Conservation (phyloP, 2,888 invertebrate species). For the Thereva nobilitata region DNA sequence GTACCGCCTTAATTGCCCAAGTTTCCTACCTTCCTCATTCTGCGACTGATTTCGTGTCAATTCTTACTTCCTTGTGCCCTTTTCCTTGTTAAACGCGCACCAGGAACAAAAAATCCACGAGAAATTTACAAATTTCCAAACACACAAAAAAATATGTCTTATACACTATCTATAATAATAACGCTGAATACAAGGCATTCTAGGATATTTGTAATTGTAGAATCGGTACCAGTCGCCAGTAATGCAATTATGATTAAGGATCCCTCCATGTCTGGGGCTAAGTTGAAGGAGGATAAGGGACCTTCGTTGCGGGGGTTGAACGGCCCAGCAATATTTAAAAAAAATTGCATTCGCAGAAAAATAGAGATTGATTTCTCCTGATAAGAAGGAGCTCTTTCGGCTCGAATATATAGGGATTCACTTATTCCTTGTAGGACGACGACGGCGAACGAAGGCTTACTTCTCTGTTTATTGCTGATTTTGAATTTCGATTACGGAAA, state of each 20-base stretch:
- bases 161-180: slow-evolving; percentile 1
- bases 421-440: not conserved
- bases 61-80: not conserved
- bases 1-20: slow-evolving; percentile 21
- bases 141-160: slow-evolving; percentile 18
- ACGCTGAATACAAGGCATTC: too few relatives aligned
- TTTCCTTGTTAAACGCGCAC: not conserved
- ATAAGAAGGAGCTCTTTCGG: slow-evolving; percentile 11
- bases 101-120: slow-evolving; percentile 21
- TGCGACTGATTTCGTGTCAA: slow-evolving; percentile 13
- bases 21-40: slow-evolving; percentile 1
- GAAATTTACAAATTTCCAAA: slow-evolving; percentile 25
- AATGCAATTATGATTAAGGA: slow-evolving; percentile 44
- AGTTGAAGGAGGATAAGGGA: slow-evolving; percentile 1
- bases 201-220: slow-evolving; percentile 18
- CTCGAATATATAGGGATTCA: not conserved
- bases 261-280: slow-evolving; percentile 11
- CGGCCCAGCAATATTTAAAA: slow-evolving; percentile 21
- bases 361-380: slow-evolving; percentile 12
- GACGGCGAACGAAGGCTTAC: slow-evolving; percentile 16
- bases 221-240: slow-evolving; percentile 45
- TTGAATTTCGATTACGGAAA: slow-evolving; percentile 35
- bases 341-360: slow-evolving; percentile 13
- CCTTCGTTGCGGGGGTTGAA: slow-evolving; percentile 28
- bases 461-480: slow-evolving; percentile 35